Evolutionary conservation across 1,140 invertebrate species (phyloP), one percentile per base, ranked within the genome.

Genomic region (Probaryconus sp.): DNA sequence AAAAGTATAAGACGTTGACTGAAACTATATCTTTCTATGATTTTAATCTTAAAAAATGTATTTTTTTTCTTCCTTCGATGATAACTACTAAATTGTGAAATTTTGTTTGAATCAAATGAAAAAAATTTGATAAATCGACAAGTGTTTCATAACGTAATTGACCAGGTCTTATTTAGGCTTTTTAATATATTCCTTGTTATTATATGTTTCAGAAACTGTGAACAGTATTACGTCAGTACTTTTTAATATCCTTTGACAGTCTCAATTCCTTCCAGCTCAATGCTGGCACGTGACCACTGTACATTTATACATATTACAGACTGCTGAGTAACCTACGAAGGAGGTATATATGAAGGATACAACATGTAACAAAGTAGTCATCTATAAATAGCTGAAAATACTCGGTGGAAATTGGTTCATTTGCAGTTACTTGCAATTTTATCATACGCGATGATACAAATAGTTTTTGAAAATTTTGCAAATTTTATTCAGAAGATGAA

Each of bases 201-300:
- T 68, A 56, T 24, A 35, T 48, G 43, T 56, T 72, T 48, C 50
- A 63, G 48, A 69, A 65, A 65, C 53, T 14, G 61, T 48, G 61
- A 67, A 13, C 47, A 33, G 6, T 42, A 65, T 75, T 55, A 60
- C 58, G 47, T 67, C 42, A 61, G 63, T 76, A 83, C 79, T 84
- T n/a, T n/a, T 83, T 83, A 84, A 85, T 84, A 85, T 83, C 82
- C 78, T 83, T 82, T 72, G 68, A 71, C 56, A 65, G 71, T 74
- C n/a, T n/a, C 67, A 55, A 31, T 63, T 80, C 73, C 80, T 78
- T 77, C 70, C 76, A 72, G 68, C 60, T 31, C 37, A 37, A 61
- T 73, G 47, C 42, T 16, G 79, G 45, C 83, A 85, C 83, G 83
- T 84, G 83, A 64, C 81, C 75, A 73, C 75, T 83, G 69, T 79